Base-by-base conservation (phyloP, 2,113 vertebrate genomes). In the Marcusenius ussheri region DNA sequence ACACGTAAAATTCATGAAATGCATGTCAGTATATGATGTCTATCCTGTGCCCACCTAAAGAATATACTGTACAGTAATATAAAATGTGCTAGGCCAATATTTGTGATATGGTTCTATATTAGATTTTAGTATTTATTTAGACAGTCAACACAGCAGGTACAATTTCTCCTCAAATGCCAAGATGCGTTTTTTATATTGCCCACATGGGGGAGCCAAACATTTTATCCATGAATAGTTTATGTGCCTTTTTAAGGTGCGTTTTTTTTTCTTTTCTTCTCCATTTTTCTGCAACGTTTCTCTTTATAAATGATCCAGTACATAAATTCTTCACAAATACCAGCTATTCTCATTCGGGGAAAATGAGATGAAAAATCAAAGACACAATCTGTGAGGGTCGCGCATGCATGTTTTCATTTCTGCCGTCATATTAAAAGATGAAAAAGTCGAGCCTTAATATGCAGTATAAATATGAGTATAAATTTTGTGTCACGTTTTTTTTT, bases 181-280 rank as follows among this genome's bases (percentile, higher is more conserved):
- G 85, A 39, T 42, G 21, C 15, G 8, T 62, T 90, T 90, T 42
- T 39, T 47, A 17, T 56, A 19, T 5, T 53, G 8, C 85, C 87
- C 90, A 62, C 77, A 62, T 51, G 90, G 70, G 86, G 87, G 90
- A 89, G 84, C 83, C 58, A 89, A 47, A 74, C 49, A 62, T 13
- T 6, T 24, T 39, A 62, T 46, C 24, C 24, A 51, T 17, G n/a
- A 51, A 49, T 50, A 86, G 50, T 35, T 87, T 39, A 56, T 56
- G 47, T 53, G 49, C 13, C 50, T 87, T 53, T 53, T 19, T 87
- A 31, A 53, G 24, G 85, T 87, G 3, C 3, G 17, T 80, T 45
- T 50, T 49, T 24, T 47, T 84, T 10, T 7, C 53, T 6, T 21
- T 56, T 21, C 53, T 47, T 47, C 10, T 27, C 3, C 10, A 46